phyloP scores from a whole-genome alignment of 2,888 invertebrate species.

The Caenorhabditis wallacei region DNA sequence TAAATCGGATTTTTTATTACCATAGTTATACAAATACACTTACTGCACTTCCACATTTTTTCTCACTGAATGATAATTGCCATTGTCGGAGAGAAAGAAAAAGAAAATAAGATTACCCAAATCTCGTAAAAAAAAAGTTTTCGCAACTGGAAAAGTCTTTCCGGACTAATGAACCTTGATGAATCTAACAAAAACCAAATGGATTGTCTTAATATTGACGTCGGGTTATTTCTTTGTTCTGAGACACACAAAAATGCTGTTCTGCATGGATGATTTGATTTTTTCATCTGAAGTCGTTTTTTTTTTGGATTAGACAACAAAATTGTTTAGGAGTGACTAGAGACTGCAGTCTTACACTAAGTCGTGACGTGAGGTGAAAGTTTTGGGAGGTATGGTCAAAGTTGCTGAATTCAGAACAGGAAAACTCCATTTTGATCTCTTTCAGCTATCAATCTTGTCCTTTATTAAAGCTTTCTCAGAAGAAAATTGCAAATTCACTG shows the following conservation, averaged over 20 bases:
- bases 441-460: too few relatives aligned
- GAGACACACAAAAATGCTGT: neutral
- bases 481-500: too few relatives aligned
- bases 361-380: too few relatives aligned
- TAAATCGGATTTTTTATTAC: too few relatives aligned
- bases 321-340: neutral
- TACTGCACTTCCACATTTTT: neutral
- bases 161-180: constrained; percentile 33
- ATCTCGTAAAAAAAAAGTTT: neutral
- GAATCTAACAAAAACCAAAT: constrained; percentile 7
- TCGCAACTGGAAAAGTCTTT: neutral
- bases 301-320: neutral
- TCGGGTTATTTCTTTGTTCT: constrained; percentile 16
- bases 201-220: constrained; percentile 28
- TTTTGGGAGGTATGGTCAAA: too few relatives aligned
- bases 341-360: too few relatives aligned
- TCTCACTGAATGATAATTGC: constrained; percentile 12
- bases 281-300: neutral
- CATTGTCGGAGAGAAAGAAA: constrained; percentile 14
- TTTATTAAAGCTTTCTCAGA: too few relatives aligned
- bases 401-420: too few relatives aligned
- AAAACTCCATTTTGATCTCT: too few relatives aligned
- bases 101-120: constrained; percentile 9
- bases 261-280: constrained; percentile 25
- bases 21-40: too few relatives aligned